These are phyloP conservation scores for Diabrotica balteata DNA, from an alignment of 2,888 invertebrate species.

Conservation along the genomic window DNA sequence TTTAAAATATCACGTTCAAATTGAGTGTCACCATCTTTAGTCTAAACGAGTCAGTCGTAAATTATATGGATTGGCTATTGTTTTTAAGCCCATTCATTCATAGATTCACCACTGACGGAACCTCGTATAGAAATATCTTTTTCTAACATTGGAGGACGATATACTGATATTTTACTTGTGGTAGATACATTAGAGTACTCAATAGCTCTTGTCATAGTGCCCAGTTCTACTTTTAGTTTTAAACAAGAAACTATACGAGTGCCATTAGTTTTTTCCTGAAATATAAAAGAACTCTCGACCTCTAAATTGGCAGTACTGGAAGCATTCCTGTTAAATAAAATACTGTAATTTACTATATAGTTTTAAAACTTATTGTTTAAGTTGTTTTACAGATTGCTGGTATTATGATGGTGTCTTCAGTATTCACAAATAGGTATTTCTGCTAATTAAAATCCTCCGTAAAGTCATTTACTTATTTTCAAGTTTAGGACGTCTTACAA, in stretches of 20 bases:
- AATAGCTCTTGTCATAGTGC: neutral
- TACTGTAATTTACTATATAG: too few species aligned
- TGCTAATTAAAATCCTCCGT: too few species aligned
- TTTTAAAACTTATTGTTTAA: too few species aligned
- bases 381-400: too few species aligned
- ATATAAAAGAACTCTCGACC: constrained; percentile 1
- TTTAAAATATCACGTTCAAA: constrained; percentile 15
- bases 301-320: neutral
- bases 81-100: neutral
- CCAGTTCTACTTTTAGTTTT: neutral
- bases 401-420: too few species aligned
- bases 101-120: neutral
- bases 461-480: too few species aligned
- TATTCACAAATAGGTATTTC: too few species aligned
- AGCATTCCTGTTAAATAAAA: neutral
- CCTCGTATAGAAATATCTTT: neutral
- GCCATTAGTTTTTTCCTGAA: neutral
- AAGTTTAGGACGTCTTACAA: too few species aligned
- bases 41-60: neutral
- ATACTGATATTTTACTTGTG: too few species aligned
- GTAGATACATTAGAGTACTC: too few species aligned
- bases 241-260: neutral
- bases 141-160: neutral
- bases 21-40: constrained; percentile 5
- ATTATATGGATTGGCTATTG: constrained; percentile 6